These are phyloP conservation scores for Corydoras sp. DNA, from an alignment of 2,113 vertebrate species.

Conservation along the genomic window DNA sequence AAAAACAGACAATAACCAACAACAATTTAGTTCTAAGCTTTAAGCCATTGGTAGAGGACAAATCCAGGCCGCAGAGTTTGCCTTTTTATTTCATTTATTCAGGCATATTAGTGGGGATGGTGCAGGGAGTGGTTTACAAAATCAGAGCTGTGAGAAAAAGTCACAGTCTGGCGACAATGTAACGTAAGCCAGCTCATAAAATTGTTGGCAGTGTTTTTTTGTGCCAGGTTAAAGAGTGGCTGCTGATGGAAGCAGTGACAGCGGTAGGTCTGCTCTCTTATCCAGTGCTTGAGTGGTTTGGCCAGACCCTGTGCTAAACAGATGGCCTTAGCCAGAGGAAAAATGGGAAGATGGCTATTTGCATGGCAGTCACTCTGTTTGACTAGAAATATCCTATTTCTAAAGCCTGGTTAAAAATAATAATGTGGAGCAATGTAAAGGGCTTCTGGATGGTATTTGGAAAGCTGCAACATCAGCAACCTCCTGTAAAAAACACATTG, in stretches of 20 bases:
- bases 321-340: conserved; percentile 63
- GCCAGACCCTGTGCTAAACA: conserved; percentile 59
- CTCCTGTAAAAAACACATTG: conserved; percentile 36
- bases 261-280: conserved; percentile 17
- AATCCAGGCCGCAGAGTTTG: conserved; percentile 24
- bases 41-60: conserved; percentile 10
- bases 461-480: conserved; percentile 30
- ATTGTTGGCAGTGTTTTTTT: conserved; percentile 3
- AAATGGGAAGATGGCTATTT: conserved; percentile 44
- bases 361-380: conserved; percentile 48
- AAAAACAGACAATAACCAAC: conserved; percentile 30
- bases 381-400: conserved; percentile 24
- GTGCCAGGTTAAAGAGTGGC: conserved; percentile 15
- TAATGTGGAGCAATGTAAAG: conserved; percentile 3
- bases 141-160: not conserved
- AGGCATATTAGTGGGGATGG: conserved; percentile 20
- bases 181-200: conserved; percentile 14
- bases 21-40: conserved; percentile 15
- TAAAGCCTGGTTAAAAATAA: not conserved
- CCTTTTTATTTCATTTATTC: conserved; percentile 24
- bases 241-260: conserved; percentile 8
- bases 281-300: conserved; percentile 53
- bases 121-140: conserved; percentile 2
- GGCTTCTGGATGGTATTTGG: not conserved
- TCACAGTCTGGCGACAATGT: conserved; percentile 22